Evolutionary conservation across 1,140 invertebrate genomes (phyloP), one percentile per base, ranked within the genome.

Genomic region (Tetramorium alpestre): DNA sequence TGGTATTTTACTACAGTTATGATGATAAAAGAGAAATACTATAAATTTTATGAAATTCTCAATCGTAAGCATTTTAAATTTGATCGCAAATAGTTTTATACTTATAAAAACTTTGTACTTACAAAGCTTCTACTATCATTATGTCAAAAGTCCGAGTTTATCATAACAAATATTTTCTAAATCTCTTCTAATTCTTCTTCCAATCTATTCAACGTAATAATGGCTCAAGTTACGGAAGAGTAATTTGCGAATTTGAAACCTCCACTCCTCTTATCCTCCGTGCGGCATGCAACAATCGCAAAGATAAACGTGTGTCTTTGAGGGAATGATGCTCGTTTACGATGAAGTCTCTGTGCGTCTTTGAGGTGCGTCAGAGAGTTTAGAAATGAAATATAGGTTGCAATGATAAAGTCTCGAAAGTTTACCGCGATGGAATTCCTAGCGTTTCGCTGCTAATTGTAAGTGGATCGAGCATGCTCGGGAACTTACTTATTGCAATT

Each of bases 341-440:
- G 11, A 82, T 60, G 4, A 60, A 82, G 41, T 73, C 25, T 69
- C 22, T 47, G 44, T n/a, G 41, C n/a, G 13, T 47, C 25, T 75
- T 84, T n/a, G 41, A 47, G 13, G 8, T 6, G 58, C 13, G 51
- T 82, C 51, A 44, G 8, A 44, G 38, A 73, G 38, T 84, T 49
- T 73, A 62, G 69, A 8, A 60, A 60, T 73, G 69, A 73, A 44
- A 75, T 75, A 60, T 84, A 73, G 18, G 25, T 84, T 75, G 16
- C 28, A 58, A 84, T 73, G 49, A 84, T 84, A 84, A 84, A 75
- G 54, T 84, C 80, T 84, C 41, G 25, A 84, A 73, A 82, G 80
- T 84, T 84, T 84, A 44, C 13, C 56, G 22, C 10, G 44, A 84
- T 49, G 44, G 3, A 73, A 84, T 84, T 56, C 28, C 54, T 60